A percentile compares a stretch with the other conserved stretches of the same genome.
phyloP scores from a whole-genome alignment of 2,113 vertebrate species.

The Maccullochella peelii region DNA sequence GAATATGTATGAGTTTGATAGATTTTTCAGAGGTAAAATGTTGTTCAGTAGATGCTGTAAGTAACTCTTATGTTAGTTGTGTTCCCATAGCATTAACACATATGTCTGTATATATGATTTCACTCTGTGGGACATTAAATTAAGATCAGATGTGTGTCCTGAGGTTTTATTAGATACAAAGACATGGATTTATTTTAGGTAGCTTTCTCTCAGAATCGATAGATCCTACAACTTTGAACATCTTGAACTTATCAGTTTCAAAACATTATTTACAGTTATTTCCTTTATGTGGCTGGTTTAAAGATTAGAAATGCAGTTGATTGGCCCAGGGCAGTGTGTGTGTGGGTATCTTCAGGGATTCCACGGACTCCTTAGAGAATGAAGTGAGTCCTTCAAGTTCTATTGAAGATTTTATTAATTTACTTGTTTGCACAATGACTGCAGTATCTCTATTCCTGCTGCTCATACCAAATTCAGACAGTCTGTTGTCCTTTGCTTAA shows the following conservation, averaged over 20 bases:
- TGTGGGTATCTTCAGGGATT: slow-evolving; percentile 26
- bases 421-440: slow-evolving; percentile 32
- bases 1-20: neutral
- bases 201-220: slow-evolving; percentile 13
- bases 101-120: neutral
- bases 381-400: neutral
- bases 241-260: slow-evolving; percentile 6
- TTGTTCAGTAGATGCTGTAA: neutral
- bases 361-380: slow-evolving; percentile 2
- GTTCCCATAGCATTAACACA: neutral
- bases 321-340: slow-evolving; percentile 16
- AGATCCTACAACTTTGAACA: neutral
- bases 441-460: slow-evolving; percentile 21
- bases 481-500: slow-evolving; percentile 5
- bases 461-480: slow-evolving; percentile 9
- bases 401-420: slow-evolving; percentile 44
- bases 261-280: neutral
- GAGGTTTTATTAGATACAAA: slow-evolving; percentile 30
- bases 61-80: neutral
- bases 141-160: slow-evolving; percentile 10
- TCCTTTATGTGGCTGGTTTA: slow-evolving; percentile 16
- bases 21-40: neutral
- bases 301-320: slow-evolving; percentile 1
- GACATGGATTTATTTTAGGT: slow-evolving; percentile 15
- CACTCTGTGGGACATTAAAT: neutral